A percentile compares a stretch with the other conserved stretches of the same genome.
These are phyloP conservation scores for Cervus canadensis DNA, from an alignment of 2,113 vertebrate species.

Conservation along the genomic window DNA sequence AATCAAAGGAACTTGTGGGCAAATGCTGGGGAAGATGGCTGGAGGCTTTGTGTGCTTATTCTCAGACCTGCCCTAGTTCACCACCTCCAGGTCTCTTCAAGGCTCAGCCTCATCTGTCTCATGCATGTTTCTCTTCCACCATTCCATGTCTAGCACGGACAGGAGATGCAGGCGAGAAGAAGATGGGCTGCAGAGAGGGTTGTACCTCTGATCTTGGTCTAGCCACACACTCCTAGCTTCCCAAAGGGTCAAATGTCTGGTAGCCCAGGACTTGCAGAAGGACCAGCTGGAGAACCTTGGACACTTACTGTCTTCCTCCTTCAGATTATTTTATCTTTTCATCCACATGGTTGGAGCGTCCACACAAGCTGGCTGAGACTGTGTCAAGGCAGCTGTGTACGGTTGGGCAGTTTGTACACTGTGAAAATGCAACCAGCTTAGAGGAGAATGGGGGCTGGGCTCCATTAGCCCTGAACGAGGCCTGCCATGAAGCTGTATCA, in stretches of 20 bases:
- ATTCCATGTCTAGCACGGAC: background rate
- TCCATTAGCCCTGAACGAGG: background rate
- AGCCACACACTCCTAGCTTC: fast-evolving
- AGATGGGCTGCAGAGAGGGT: background rate
- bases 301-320: background rate
- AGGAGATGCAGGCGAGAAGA: background rate
- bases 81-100: slow-evolving; percentile 20
- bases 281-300: background rate
- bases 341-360: background rate
- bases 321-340: background rate
- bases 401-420: background rate
- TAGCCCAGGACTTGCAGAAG: background rate
- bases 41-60: background rate
- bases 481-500: background rate
- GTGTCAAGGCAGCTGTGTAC: background rate
- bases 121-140: background rate
- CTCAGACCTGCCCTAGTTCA: background rate
- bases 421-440: background rate
- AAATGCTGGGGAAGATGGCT: background rate
- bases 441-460: background rate
- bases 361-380: background rate
- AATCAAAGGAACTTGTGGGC: background rate
- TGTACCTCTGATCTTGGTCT: background rate
- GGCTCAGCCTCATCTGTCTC: background rate
- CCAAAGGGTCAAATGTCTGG: background rate